A percentile compares a stretch with the other conserved stretches of the same genome.
phyloP scores from a whole-genome alignment of 2,888 invertebrate genomes.

The Drosophila anceps region DNA sequence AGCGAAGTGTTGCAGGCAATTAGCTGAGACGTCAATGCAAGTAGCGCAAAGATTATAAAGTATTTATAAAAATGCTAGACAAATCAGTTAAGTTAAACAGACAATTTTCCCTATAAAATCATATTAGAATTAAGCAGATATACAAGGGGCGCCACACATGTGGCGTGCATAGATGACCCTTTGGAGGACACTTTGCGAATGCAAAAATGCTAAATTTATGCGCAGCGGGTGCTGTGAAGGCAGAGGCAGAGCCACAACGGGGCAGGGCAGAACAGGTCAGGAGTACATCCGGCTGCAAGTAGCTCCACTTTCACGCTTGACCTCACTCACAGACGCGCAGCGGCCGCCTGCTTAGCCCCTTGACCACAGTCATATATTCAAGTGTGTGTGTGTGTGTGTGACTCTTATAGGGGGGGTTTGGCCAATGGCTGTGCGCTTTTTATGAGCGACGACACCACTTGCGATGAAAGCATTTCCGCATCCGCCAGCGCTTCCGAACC shows the following conservation, averaged over 20 bases:
- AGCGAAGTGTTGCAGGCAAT: background rate
- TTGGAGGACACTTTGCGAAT: constrained; percentile 59
- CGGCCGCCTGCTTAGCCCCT: constrained; percentile 71
- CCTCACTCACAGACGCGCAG: constrained; percentile 65
- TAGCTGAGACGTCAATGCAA: constrained; percentile 6
- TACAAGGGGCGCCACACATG: constrained; percentile 16
- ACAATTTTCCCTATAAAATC: constrained; percentile 11
- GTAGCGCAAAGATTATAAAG: constrained; percentile 12
- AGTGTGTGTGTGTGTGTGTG: constrained; percentile 14
- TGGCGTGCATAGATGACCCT: constrained; percentile 32
- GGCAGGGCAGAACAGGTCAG: constrained; percentile 39
- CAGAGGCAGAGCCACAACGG: background rate
- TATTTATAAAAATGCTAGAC: constrained; percentile 33
- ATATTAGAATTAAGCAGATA: constrained; percentile 39
- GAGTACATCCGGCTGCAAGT: constrained; percentile 63
- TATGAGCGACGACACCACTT: constrained; percentile 79
- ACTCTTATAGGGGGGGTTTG: constrained; percentile 3
- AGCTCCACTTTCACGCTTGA: constrained; percentile 78
- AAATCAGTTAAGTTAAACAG: constrained; percentile 12
- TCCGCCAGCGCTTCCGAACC: constrained; percentile 66
- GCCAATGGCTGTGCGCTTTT: constrained; percentile 59
- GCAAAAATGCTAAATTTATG: constrained; percentile 73
- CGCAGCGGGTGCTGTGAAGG: constrained; percentile 21
- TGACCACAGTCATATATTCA: constrained; percentile 57
- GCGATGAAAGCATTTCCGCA: constrained; percentile 82